These are phyloP conservation scores for Buphagus erythrorhynchus DNA, from an alignment of 2,797 vertebrate genomes.

Conservation along the genomic window DNA sequence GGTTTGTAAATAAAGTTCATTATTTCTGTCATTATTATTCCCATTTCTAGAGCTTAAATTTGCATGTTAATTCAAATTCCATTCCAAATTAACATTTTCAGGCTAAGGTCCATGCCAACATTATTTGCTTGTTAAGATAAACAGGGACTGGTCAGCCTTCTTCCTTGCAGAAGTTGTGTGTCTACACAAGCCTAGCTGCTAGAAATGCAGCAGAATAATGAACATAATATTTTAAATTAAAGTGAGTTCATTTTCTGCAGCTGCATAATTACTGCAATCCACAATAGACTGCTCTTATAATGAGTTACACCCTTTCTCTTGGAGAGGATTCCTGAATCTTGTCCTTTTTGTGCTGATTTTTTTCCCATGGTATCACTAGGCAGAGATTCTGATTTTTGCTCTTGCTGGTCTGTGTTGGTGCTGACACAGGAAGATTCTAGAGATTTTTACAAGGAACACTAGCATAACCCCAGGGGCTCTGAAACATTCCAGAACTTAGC, in stretches of 20 bases:
- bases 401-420: not conserved
- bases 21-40: slow-evolving; percentile 30
- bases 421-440: slow-evolving; percentile 25
- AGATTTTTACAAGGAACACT: slow-evolving; percentile 3
- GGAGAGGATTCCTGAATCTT: slow-evolving; percentile 38
- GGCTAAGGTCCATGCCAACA: slow-evolving; percentile 34
- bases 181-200: slow-evolving; percentile 14
- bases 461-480: not conserved
- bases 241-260: slow-evolving; percentile 64
- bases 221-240: slow-evolving; percentile 54
- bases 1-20: slow-evolving; percentile 53
- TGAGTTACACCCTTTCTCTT: slow-evolving; percentile 62
- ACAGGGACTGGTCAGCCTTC: not conserved
- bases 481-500: slow-evolving; percentile 8
- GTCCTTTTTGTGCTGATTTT: slow-evolving; percentile 68
- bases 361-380: slow-evolving; percentile 61
- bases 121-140: slow-evolving; percentile 47
- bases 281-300: slow-evolving; percentile 60
- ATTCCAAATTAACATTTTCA: slow-evolving; percentile 51
- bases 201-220: slow-evolving; percentile 46
- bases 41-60: slow-evolving; percentile 40
- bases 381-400: slow-evolving; percentile 47
- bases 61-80: slow-evolving; percentile 54
- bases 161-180: slow-evolving; percentile 11
- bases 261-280: slow-evolving; percentile 65